Percentiles rank a stretch among this genome's conserved stretches.
Conservation (phyloP, 1,140 invertebrate species). For the Procambarus clarkii region DNA sequence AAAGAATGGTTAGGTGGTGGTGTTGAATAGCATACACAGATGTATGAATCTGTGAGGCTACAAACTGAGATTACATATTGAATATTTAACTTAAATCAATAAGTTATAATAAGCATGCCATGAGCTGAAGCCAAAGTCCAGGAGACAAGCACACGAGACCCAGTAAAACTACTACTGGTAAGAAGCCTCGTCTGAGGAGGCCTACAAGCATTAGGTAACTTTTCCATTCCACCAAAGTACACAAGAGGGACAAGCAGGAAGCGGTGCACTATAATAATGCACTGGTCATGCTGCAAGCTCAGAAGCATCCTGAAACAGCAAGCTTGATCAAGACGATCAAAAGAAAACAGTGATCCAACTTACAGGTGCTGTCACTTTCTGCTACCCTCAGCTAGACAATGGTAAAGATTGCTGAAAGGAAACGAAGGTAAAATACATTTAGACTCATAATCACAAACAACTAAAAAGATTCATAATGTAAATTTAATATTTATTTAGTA, state of each 20-base stretch:
- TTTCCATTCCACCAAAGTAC: background rate
- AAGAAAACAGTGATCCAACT: constrained; percentile 25
- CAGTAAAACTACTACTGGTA: too few relatives aligned
- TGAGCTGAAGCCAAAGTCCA: too few relatives aligned
- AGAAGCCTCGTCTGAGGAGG: background rate
- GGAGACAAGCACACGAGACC: too few relatives aligned
- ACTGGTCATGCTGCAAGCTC: constrained; percentile 14
- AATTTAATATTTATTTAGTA: too few relatives aligned
- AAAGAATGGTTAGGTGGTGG: too few relatives aligned
- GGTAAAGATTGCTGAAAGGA: constrained; percentile 55
- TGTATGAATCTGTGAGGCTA: too few relatives aligned
- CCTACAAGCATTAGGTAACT: background rate
- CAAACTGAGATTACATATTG: too few relatives aligned
- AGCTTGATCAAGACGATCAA: constrained; percentile 10
- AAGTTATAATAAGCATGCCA: too few relatives aligned
- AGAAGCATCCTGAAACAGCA: constrained; percentile 39
- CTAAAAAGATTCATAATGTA: too few relatives aligned
- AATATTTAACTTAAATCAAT: too few relatives aligned
- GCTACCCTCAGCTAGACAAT: constrained; percentile 65
- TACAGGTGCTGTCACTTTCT: constrained; percentile 51
- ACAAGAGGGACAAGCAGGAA: background rate
- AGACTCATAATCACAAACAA: background rate
- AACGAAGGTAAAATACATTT: background rate
- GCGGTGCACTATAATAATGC: background rate
- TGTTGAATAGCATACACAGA: too few relatives aligned